phyloP scores from a whole-genome alignment of 2,797 vertebrate genomes.

The Synaphobranchus kaupii region DNA sequence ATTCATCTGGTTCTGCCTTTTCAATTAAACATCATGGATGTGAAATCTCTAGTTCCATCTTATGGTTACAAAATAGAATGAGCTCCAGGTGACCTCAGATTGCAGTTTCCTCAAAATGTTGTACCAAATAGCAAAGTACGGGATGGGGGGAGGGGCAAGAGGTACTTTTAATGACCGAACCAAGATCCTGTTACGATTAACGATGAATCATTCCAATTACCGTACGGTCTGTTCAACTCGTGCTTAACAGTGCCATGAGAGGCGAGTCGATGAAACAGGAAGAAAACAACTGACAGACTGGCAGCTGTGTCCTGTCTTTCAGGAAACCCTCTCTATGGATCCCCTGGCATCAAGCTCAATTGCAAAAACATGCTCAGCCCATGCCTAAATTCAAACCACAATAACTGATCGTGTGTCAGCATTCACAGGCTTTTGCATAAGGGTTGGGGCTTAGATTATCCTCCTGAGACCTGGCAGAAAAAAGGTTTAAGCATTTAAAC shows the following conservation, averaged over 20 bases:
- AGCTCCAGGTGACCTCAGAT: background rate
- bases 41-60: background rate
- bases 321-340: background rate
- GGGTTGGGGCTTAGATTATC: background rate
- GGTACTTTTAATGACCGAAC: background rate
- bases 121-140: background rate
- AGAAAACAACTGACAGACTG: constrained; percentile 17
- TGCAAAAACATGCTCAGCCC: background rate
- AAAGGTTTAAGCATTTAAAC: too few species aligned
- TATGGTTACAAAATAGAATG: background rate
- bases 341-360: background rate
- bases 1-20: background rate
- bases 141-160: background rate
- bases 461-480: background rate
- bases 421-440: background rate
- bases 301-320: constrained; percentile 45
- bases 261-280: constrained; percentile 33
- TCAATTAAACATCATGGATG: background rate
- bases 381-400: background rate
- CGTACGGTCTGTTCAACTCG: background rate
- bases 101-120: background rate
- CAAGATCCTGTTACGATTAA: background rate
- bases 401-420: background rate
- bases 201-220: background rate
- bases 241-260: background rate